Evolutionary conservation across 2,888 invertebrate genomes (phyloP), one percentile per base, ranked within the genome.

Genomic region (Scelioninae gen. 2): DNA sequence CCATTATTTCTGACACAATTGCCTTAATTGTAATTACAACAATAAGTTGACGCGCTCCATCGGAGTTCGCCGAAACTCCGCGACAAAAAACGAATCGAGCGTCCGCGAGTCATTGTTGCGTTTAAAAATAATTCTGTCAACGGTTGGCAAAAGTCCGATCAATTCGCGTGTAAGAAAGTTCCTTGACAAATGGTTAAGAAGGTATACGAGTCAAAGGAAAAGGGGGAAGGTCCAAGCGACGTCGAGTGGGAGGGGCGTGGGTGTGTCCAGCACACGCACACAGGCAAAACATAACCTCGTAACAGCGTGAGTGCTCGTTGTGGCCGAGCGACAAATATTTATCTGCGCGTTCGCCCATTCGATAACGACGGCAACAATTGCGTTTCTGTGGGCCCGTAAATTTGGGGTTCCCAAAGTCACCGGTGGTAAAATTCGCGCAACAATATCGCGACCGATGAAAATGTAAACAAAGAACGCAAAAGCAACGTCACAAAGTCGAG

Each of bases 161-260:
- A 48, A 70, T 63, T 55, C 6, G 57, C 39, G 48, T 31, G 5
- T 28, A 52, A 37, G 48, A 58, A 67, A 57, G 57, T 55, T 45
- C 11, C 19, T 43, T 61, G 65, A 67, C 55, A 65, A 67, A 67
- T 67, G 58, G 46, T 53, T 28, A 63, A 57, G 57, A 63, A 71
- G 71, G 74, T 74, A 48, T 58, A 58, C 45, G 25, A 71, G 67
- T 55, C 46, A 45, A 57, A 50, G 63, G 60, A 18, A 74, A 74
- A 71, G 76, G 77, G 39, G 78, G 76, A 75, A 75, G 77, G 72
- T 57, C 65, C 74, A 71, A 75, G 67, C 73, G 70, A 67, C 69
- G 79, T 76, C 75, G 79, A 81, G 81, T 84, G 83, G 83, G 84
- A 82, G 84, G 82, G 84, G 82, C 84, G 83, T 84, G 84, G 84